These are phyloP conservation scores for Hylaea fasciaria DNA, from an alignment of 2,888 invertebrate genomes.

Conservation along the genomic window DNA sequence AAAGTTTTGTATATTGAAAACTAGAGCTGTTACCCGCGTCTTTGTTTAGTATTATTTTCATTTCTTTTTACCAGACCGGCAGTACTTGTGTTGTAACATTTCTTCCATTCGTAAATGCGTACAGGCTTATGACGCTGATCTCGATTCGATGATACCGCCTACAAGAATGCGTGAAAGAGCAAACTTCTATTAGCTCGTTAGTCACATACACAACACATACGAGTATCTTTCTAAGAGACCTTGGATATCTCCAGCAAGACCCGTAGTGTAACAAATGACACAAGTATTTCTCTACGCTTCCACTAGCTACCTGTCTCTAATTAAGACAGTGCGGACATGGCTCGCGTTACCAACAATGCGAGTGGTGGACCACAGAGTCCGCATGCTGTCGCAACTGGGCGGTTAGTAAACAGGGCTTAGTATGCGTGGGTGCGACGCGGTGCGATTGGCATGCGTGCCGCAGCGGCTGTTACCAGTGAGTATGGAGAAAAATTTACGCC, in stretches of 20 bases:
- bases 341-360: slow-evolving; percentile 25
- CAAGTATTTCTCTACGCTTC: slow-evolving; percentile 12
- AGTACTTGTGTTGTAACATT: too few species aligned
- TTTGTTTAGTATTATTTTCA: too few species aligned
- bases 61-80: too few species aligned
- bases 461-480: slow-evolving; percentile 8
- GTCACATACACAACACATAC: too few species aligned
- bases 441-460: slow-evolving; percentile 19
- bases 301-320: slow-evolving; percentile 16
- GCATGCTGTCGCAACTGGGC: slow-evolving; percentile 22
- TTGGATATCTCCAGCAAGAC: slow-evolving; percentile 15
- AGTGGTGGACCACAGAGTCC: slow-evolving; percentile 27
- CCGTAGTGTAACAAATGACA: slow-evolving; percentile 23
- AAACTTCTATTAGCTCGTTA: too few species aligned
- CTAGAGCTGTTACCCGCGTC: too few species aligned
- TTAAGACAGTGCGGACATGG: slow-evolving; percentile 31
- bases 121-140: too few species aligned
- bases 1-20: too few species aligned
- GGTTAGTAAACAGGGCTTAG: slow-evolving; percentile 26
- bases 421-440: slow-evolving; percentile 26
- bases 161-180: too few species aligned
- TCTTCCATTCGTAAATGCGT: too few species aligned
- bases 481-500: slow-evolving; percentile 18
- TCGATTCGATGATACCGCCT: too few species aligned
- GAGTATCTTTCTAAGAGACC: slow-evolving; percentile 4